These are phyloP conservation scores for Malurus splendens DNA, from an alignment of 2,797 vertebrate genomes.

Conservation along the genomic window DNA sequence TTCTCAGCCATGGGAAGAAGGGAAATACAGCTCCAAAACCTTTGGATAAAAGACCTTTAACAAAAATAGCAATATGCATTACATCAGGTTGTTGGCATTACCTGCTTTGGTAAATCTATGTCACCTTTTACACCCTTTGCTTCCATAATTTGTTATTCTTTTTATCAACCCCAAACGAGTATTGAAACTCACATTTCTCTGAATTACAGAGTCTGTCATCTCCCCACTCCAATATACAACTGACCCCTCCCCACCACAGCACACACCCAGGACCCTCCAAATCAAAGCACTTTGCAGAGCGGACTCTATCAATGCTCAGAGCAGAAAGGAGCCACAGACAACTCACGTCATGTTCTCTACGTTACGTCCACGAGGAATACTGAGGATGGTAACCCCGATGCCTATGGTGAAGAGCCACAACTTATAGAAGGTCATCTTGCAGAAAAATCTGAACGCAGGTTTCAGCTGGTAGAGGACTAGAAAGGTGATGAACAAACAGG, in stretches of 20 bases:
- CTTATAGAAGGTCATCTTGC: slow-evolving; percentile 32
- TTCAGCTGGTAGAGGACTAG: slow-evolving; percentile 29
- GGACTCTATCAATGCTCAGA: background rate
- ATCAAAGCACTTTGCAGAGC: background rate
- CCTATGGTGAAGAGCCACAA: background rate
- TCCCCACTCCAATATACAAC: background rate
- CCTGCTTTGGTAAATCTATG: background rate
- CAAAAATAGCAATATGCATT: background rate
- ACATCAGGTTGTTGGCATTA: background rate
- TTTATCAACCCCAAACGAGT: background rate
- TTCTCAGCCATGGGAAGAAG: background rate
- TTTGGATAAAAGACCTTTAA: background rate
- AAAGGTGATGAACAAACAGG: background rate
- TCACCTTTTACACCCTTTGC: background rate
- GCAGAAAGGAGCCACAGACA: background rate
- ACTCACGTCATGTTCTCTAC: slow-evolving; percentile 15
- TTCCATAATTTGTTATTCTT: background rate
- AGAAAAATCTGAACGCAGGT: slow-evolving; percentile 21
- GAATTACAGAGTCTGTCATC: background rate
- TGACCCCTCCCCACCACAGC: background rate
- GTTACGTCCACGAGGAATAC: background rate
- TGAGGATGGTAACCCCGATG: background rate
- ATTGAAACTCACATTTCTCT: background rate
- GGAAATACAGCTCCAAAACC: background rate
- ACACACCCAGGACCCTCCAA: background rate